These are phyloP conservation scores for Pseudoatta argentina DNA, from an alignment of 1,140 invertebrate species.

Conservation along the genomic window DNA sequence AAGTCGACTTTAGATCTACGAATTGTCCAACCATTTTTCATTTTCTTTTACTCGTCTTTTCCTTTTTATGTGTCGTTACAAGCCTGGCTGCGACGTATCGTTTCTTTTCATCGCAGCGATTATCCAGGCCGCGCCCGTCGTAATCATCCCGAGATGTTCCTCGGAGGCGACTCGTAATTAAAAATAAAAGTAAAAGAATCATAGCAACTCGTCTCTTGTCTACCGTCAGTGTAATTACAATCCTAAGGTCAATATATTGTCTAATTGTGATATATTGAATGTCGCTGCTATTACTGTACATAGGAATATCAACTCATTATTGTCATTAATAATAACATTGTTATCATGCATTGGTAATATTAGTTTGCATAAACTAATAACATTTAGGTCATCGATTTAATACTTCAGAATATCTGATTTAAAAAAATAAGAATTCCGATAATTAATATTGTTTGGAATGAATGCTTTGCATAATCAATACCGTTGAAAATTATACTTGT, in stretches of 20 bases:
- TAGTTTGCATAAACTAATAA: neutral
- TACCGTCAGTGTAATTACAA: neutral
- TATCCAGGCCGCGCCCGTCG: slow-evolving; percentile 1
- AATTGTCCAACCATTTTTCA: slow-evolving; percentile 66
- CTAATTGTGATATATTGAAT: neutral
- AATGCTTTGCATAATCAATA: neutral
- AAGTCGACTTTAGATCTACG: slow-evolving; percentile 70
- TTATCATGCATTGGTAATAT: neutral
- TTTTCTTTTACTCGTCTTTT: slow-evolving; percentile 29
- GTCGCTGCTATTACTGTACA: neutral
- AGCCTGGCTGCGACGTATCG: slow-evolving; percentile 37
- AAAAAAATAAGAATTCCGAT: neutral
- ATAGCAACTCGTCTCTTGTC: neutral
- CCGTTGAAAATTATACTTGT: neutral
- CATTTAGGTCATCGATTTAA: neutral
- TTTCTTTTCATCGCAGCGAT: neutral
- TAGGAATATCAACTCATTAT: neutral
- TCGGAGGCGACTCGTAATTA: slow-evolving; percentile 40
- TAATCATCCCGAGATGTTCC: slow-evolving; percentile 41
- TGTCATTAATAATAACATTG: neutral
- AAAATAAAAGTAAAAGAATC: slow-evolving; percentile 10
- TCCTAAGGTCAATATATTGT: neutral
- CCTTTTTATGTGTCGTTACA: slow-evolving; percentile 68
- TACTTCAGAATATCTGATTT: neutral
- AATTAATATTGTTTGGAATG: neutral